Evolutionary conservation across 2,113 vertebrate genomes (phyloP), one percentile per base, ranked within the genome.

Genomic region (Neolamprologus brichardi): DNA sequence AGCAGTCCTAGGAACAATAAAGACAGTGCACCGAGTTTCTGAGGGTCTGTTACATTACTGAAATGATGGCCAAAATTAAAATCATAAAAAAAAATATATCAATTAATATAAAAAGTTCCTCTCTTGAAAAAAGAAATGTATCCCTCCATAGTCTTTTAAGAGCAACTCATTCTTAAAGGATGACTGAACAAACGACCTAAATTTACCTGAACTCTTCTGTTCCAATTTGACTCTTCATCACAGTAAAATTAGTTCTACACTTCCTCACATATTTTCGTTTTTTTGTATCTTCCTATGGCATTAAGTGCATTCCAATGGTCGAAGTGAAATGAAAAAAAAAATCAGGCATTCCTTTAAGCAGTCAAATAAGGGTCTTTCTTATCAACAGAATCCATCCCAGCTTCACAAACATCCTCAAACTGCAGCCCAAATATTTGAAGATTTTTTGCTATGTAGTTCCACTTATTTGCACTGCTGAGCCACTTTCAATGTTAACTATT

Each of bases 351-450:
- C 67, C 60, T 86, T 44, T 25, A 23, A 82, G 82, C 79, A 62
- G 82, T 53, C 87, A 92, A 87, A 84, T 10, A 5, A 83, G n/a
- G 53, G 78, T 44, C 52, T 79, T 72, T 54, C 79, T 87, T 86
- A 85, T 92, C 86, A 88, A 60, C 49, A 82, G 32, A 88, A 83
- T 62, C 12, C 49, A 14, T 79, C 89, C 78, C 78, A 72, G 58
- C 62, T 82, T 37, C 20, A 79, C 88, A 88, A 90, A 84, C 87
- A 91, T 83, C 77, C 46, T 81, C 8, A 39, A 80, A 58, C 82
- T 28, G 15, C 85, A 88, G 56, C 28, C 58, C 62, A 89, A 91
- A 89, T 75, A 82, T 89, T 85, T 85, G n/a, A 72, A 82, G 81
- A 80, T 56, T 15, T 67, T 77, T 84, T 81, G 86, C 77, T 88